Percentiles rank a stretch among this genome's conserved stretches.
Evolutionary conservation across 2,113 vertebrate genomes (phyloP).

Genomic region (Heloderma charlesbogerti): DNA sequence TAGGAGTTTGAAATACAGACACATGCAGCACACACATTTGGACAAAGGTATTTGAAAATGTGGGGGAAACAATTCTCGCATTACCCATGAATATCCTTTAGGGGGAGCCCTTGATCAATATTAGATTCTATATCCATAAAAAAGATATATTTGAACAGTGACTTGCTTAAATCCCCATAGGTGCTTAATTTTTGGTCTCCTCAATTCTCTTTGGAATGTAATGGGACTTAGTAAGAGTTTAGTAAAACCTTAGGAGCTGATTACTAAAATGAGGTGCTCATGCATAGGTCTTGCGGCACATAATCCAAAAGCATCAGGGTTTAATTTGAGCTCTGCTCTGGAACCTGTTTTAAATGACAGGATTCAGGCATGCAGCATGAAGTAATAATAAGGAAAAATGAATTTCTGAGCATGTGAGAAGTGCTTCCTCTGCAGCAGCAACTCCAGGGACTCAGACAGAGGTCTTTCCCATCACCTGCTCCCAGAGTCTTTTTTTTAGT

Average conservation of each 20-base stretch:
- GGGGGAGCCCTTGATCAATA: constrained; percentile 56
- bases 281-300: not conserved
- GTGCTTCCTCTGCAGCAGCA: not conserved
- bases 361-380: not conserved
- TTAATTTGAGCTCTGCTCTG: not conserved
- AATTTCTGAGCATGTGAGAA: not conserved
- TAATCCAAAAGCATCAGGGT: not conserved
- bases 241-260: not conserved
- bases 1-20: accelerated
- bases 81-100: constrained; percentile 43
- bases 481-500: not conserved
- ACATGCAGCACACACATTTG: too few species aligned
- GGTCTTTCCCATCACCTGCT: not conserved
- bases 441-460: not conserved
- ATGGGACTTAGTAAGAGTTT: constrained; percentile 2
- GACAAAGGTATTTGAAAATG: not conserved
- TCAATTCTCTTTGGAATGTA: not conserved
- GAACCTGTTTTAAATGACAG: not conserved
- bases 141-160: accelerated
- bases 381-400: not conserved
- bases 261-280: not conserved
- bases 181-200: not conserved
- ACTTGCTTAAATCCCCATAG: not conserved
- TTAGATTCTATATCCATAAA: not conserved
- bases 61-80: not conserved